These are phyloP conservation scores for Bellardia bayeri DNA, from an alignment of 2,888 invertebrate species.

Conservation along the genomic window DNA sequence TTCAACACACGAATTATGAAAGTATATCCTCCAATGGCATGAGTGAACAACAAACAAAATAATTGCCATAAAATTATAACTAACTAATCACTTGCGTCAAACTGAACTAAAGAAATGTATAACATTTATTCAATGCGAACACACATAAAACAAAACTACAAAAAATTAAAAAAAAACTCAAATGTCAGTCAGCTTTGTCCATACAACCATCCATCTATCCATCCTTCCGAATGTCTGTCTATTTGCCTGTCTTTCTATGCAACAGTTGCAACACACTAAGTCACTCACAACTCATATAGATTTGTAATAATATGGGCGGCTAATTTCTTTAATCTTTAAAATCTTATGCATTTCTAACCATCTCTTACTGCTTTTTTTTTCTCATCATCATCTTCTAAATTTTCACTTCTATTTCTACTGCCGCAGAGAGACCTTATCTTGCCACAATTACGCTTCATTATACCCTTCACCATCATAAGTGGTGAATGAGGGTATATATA, in stretches of 20 bases:
- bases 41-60: background rate
- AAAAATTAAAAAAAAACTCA: background rate
- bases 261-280: constrained; percentile 48
- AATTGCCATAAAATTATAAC: constrained; percentile 25
- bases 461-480: too few relatives aligned
- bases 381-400: constrained; percentile 43
- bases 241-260: constrained; percentile 50
- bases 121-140: background rate
- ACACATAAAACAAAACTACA: constrained; percentile 4
- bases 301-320: constrained; percentile 73
- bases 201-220: constrained; percentile 9
- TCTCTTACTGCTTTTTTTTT: constrained; percentile 37
- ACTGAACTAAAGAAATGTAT: constrained; percentile 1
- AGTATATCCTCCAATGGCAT: background rate
- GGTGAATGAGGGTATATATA: too few relatives aligned
- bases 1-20: background rate
- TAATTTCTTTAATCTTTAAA: constrained; percentile 72
- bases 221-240: constrained; percentile 63
- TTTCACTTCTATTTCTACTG: constrained; percentile 55
- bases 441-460: constrained; percentile 63
- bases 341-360: constrained; percentile 66
- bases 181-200: constrained; percentile 53
- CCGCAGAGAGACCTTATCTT: constrained; percentile 64
- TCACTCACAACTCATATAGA: constrained; percentile 58
- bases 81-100: constrained; percentile 24